These are phyloP conservation scores for Poecilia velifera DNA, from an alignment of 2,797 vertebrate genomes.

Conservation along the genomic window DNA sequence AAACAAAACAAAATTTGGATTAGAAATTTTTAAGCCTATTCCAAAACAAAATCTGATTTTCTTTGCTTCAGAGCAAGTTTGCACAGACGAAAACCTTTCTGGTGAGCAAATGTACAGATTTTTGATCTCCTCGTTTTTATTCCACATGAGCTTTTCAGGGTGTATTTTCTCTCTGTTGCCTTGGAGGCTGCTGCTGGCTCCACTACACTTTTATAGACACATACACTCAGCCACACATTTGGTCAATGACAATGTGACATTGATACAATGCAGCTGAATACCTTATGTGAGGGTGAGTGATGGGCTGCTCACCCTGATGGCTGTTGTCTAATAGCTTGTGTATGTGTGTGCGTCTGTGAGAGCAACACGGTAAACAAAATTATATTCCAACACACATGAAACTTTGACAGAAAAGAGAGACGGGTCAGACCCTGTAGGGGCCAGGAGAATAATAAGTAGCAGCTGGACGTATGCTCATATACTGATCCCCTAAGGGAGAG, in stretches of 20 bases:
- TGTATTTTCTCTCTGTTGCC: constrained; percentile 29
- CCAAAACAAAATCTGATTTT: not conserved
- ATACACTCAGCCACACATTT: constrained; percentile 34
- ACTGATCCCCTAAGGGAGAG: constrained; percentile 40
- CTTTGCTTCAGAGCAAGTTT: not conserved
- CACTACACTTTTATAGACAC: constrained; percentile 39
- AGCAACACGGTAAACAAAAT: constrained; percentile 53
- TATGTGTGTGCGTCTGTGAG: constrained; percentile 2
- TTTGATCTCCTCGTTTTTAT: constrained; percentile 1
- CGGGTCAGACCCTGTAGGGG: constrained; percentile 55
- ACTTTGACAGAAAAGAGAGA: constrained; percentile 59
- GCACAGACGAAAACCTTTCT: not conserved
- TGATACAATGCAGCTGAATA: constrained; percentile 67
- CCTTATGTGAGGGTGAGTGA: constrained; percentile 68
- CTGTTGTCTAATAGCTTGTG: constrained; percentile 41
- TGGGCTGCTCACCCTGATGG: constrained; percentile 53
- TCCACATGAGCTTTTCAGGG: constrained; percentile 25
- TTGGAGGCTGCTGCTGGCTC: constrained; percentile 37
- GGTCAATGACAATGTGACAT: constrained; percentile 61
- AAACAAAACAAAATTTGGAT: not conserved
- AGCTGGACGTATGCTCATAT: constrained; percentile 33
- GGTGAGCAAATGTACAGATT: constrained; percentile 11
- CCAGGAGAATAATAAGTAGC: constrained; percentile 59
- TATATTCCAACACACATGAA: constrained; percentile 65
- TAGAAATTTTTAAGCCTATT: not conserved